Evolutionary conservation across 2,797 vertebrate genomes (phyloP).

Genomic region (Sylvilagus floridanus): DNA sequence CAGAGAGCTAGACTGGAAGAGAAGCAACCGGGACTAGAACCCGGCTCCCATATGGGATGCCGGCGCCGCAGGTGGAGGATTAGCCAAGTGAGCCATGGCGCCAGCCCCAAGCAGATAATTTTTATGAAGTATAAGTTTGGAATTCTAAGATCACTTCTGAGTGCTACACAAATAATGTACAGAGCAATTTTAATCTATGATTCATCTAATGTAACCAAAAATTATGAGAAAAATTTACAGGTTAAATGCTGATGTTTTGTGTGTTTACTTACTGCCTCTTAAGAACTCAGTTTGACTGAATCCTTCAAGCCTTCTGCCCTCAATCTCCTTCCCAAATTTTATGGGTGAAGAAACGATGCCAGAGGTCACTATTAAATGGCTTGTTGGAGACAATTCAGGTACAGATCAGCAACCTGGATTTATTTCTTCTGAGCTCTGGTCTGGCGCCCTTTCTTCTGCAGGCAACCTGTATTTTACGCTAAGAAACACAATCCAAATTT

Average conservation of each 20-base stretch:
- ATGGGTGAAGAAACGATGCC: neutral
- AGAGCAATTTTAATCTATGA: slow-evolving; percentile 18
- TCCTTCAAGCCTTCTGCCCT: neutral
- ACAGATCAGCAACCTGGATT: neutral
- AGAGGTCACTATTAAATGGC: neutral
- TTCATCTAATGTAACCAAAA: neutral
- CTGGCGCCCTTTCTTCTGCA: neutral
- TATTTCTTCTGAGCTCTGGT: neutral
- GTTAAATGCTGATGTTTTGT: slow-evolving; percentile 31
- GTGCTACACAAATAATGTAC: neutral
- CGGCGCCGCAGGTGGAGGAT: no score
- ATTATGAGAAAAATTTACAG: slow-evolving; percentile 15
- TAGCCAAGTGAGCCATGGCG: no score
- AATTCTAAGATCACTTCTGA: neutral
- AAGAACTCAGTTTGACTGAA: neutral
- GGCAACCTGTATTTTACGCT: neutral
- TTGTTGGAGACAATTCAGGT: neutral
- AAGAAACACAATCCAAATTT: neutral
- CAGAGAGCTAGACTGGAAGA: no score
- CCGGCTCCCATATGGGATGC: no score
- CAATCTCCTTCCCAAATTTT: neutral
- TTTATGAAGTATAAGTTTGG: neutral
- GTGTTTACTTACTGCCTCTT: neutral
- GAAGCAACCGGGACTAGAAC: no score
- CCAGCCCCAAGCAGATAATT: neutral